These are phyloP conservation scores for Palythoa heliodiscus DNA, from an alignment of 92 coral and sea anemone species.

Conservation along the genomic window DNA sequence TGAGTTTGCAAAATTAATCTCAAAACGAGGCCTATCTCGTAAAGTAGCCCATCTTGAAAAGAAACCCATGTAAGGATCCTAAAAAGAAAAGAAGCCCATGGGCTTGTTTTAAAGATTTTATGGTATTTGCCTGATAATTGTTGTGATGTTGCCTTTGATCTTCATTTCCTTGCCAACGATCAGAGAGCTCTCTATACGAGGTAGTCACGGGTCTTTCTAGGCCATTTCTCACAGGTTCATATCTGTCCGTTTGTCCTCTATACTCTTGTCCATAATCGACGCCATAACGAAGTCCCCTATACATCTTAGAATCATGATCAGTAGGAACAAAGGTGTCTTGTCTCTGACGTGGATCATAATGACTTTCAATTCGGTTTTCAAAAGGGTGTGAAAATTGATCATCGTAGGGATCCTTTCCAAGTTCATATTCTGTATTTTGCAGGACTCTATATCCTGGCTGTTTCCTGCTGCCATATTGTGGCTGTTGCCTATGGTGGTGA, in stretches of 20 bases:
- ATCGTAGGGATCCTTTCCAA: background rate
- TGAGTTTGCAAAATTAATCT: too few species aligned
- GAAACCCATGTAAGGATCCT: too few species aligned
- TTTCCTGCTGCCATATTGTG: background rate
- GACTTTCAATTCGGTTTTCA: background rate
- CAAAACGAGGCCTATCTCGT: too few species aligned
- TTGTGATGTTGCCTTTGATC: background rate
- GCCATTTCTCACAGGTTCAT: background rate
- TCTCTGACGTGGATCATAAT: background rate
- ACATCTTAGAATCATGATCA: slow-evolving; percentile 50
- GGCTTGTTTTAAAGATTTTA: too few species aligned
- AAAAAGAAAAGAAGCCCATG: too few species aligned
- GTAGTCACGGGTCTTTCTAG: background rate
- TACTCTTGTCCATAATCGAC: background rate
- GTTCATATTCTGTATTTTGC: background rate
- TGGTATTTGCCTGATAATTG: background rate
- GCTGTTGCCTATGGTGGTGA: background rate
- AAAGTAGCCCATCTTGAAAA: too few species aligned
- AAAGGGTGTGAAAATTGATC: background rate
- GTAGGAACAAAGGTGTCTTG: slow-evolving; percentile 19
- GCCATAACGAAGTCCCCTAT: background rate
- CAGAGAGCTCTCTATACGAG: background rate
- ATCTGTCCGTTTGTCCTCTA: background rate
- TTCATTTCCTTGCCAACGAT: background rate
- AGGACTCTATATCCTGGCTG: slow-evolving; percentile 1